Evolutionary conservation across 2,797 vertebrate species (phyloP).

Genomic region (Mormyrus proboscirostris): DNA sequence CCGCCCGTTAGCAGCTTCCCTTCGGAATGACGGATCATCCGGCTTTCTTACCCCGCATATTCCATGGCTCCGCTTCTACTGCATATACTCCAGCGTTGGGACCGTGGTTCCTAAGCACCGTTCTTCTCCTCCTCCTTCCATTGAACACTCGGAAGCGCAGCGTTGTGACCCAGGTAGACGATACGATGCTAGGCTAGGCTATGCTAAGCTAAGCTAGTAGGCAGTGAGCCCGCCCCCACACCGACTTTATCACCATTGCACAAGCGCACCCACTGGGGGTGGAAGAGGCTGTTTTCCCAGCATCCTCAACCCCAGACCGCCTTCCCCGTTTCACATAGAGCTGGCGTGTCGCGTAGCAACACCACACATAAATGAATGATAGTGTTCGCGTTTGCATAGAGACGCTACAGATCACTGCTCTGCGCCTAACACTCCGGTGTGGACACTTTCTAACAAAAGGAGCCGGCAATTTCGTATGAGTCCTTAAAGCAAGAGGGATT

Average conservation of each 20-base stretch:
- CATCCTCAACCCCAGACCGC: background rate
- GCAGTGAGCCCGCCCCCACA: background rate
- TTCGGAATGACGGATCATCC: background rate
- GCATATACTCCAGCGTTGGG: conserved; percentile 13
- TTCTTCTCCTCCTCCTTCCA: background rate
- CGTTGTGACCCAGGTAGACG: background rate
- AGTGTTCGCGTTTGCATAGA: background rate
- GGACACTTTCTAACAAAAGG: background rate
- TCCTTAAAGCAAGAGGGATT: background rate
- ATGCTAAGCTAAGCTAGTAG: background rate
- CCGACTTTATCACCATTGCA: background rate
- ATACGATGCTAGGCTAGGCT: background rate
- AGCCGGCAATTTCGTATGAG: background rate
- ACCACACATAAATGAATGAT: background rate
- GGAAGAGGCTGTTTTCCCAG: conserved; percentile 6
- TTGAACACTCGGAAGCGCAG: background rate
- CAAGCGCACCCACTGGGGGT: background rate
- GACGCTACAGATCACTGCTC: background rate
- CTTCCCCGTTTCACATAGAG: conserved; percentile 9
- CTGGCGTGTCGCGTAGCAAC: conserved; percentile 26
- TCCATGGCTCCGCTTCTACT: conserved; percentile 24
- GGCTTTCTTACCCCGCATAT: conserved; percentile 19
- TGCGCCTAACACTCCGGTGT: background rate
- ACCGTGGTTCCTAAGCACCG: background rate
- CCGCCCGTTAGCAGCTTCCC: background rate